Evolutionary conservation across 2,888 invertebrate species (phyloP).

Genomic region (Didymodactylos carnosus): DNA sequence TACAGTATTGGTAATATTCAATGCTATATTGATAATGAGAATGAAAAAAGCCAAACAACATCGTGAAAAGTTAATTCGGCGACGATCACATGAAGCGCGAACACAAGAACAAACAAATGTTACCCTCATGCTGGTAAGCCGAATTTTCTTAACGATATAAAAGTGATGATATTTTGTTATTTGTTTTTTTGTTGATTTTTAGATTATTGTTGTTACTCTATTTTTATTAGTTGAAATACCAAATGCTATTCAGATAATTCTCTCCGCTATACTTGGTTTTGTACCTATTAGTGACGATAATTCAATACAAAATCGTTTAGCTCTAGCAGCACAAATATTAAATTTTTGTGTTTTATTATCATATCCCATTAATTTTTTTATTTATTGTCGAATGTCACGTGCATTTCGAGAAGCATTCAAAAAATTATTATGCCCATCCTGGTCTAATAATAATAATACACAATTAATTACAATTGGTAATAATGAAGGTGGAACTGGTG

Average conservation of each 20-base stretch:
- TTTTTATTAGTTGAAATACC: constrained; percentile 39
- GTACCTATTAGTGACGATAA: constrained; percentile 59
- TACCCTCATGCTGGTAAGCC: neutral
- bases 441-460: too few relatives aligned
- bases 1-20: constrained; percentile 63
- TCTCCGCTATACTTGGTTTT: constrained; percentile 65
- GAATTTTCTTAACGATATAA: neutral
- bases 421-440: constrained; percentile 44
- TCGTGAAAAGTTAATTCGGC: constrained; percentile 49
- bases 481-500: too few relatives aligned
- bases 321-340: constrained; percentile 56
- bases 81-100: neutral
- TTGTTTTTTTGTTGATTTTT: constrained; percentile 23
- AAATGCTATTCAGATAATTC: constrained; percentile 37
- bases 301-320: too few relatives aligned
- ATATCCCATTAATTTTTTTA: constrained; percentile 79
- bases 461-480: too few relatives aligned
- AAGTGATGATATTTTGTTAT: neutral
- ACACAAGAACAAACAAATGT: neutral
- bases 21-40: constrained; percentile 62
- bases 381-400: constrained; percentile 83
- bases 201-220: constrained; percentile 35
- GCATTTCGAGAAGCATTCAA: constrained; percentile 87
- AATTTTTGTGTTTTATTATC: constrained; percentile 76
- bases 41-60: constrained; percentile 62